Conservation (phyloP, 2,113 vertebrate species). For the Microcebus murinus region DNA sequence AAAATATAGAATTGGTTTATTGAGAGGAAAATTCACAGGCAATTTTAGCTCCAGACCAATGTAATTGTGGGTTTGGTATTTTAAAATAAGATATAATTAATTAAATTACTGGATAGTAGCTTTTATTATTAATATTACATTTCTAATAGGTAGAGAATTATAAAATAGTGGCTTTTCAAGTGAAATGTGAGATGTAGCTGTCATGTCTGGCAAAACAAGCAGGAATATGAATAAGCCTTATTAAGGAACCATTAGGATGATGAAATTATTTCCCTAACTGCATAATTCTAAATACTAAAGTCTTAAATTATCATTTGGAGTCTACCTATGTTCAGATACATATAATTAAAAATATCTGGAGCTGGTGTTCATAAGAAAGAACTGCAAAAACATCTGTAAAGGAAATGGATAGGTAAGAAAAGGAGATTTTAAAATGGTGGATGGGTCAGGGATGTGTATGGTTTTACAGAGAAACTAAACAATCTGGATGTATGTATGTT, state of each 20-base stretch:
- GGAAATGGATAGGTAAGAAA: neutral
- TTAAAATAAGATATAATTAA: slow-evolving; percentile 21
- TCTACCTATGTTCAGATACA: neutral
- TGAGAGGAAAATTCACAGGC: neutral
- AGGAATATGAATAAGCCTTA: slow-evolving; percentile 6
- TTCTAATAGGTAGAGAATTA: neutral
- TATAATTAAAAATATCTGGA: neutral
- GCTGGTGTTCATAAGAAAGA: neutral
- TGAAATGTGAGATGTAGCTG: neutral
- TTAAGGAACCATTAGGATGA: neutral
- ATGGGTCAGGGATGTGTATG: neutral
- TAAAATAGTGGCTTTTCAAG: neutral
- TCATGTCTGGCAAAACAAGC: neutral
- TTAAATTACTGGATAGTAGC: neutral
- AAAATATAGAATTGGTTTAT: neutral
- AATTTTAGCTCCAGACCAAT: neutral
- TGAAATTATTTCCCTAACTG: neutral
- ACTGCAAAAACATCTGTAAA: neutral
- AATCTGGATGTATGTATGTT: neutral
- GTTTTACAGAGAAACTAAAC: neutral
- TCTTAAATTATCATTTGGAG: neutral
- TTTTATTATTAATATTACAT: neutral
- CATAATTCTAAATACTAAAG: neutral
- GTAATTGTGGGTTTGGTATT: neutral
- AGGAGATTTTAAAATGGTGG: neutral